phyloP scores from a whole-genome alignment of 2,113 vertebrate species.

The Oryctolagus cuniculus region mOryCun1.1 NC_091434.1:65056501-65057000 shows the following conservation, averaged over 20 bases:
- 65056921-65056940: not conserved
- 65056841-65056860: not conserved
- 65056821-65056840: not conserved
- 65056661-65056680: not conserved
- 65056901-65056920: not conserved
- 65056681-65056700: not conserved
- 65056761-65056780: not conserved
- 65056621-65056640: not conserved
- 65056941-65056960: conserved; percentile 31
- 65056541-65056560: too few species aligned
- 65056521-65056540: too few species aligned
- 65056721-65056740: not conserved
- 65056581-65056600: not conserved
- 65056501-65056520: too few species aligned
- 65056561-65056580: too few species aligned
- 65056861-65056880: not conserved
- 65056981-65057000: conserved; percentile 70
- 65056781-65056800: not conserved
- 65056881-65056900: not conserved
- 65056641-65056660: not conserved
- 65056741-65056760: not conserved
- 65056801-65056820: not conserved
- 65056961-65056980: conserved; percentile 62
- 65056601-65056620: conserved; percentile 17
- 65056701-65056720: not conserved